Evolutionary conservation across 2,113 vertebrate species (phyloP), one percentile per base, ranked within the genome.

Genomic region (Thamnaconus septentrionalis): DNA sequence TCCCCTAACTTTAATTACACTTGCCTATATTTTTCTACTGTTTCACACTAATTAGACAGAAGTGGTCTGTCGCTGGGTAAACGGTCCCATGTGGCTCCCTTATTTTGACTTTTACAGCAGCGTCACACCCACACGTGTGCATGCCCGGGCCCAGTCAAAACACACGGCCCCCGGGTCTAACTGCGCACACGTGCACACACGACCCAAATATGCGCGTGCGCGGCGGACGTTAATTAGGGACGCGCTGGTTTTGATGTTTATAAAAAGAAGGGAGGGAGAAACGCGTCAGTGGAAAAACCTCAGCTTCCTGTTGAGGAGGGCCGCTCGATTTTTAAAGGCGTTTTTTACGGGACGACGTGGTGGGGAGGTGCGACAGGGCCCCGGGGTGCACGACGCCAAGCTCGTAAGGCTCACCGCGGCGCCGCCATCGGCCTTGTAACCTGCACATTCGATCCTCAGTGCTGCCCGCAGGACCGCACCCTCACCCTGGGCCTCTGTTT

Each of bases 11-110:
- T 86, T 76, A 87, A 87, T 88, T 86, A 73, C 75, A 81, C 76
- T 72, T 63, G 69, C 79, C 75, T 80, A 71, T 78, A 87, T 77
- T 88, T 86, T 67, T 83, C 76, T 52, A 51, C 80, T 68, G 71
- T 73, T 85, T 88, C 79, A 72, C 80, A 66, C 83, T 91, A 92
- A 92, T 92, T 91, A 89, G 89, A 90, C 83, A 88, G 88, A 89
- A 88, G 83, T 82, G 86, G 88, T 88, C 66, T 87, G 82, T 83
- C 64, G 57, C 68, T 39, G 78, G 87, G 84, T 89, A 91, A 91
- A 86, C 75, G 81, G 57, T 91, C 82, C 90, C 91, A 90, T 92
- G 88, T 90, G 89, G 82, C 80, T 12, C 5, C 50, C 79, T 82
- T 86, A 81, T 82, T 88, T 77, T 69, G 78, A 86, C 71, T 84